Evolutionary conservation across 2,888 invertebrate species (phyloP), one percentile per base, ranked within the genome.

Genomic region (Sarcophaga carnaria): DNA sequence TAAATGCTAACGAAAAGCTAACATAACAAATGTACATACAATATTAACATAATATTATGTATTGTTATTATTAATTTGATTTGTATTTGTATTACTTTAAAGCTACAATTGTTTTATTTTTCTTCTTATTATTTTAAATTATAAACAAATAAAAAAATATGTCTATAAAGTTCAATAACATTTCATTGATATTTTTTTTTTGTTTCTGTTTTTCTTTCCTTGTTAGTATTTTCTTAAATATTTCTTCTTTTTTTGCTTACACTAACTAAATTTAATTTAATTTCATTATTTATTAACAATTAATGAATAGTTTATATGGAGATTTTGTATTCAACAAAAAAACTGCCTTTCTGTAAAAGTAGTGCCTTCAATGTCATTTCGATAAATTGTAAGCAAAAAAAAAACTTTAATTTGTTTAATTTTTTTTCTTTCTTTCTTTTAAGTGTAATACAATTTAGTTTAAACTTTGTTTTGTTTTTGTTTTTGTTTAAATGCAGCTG

Each of bases 1-100:
- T 70, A 70, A 78, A 71, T 86, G 80, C 83, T 47, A 66, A 71
- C 83, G 78, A 83, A 86, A 80, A 86, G 83, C 86, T 86, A 86
- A 75, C 86, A 86, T 81, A 83, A 86, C 83, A 83, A 78, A 72
- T 69, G 60, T 47, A 74, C n/a, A 20, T 47, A 74, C n/a, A 20
- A 27, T 59, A 49, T 64, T 69, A 69, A 47, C 59, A 70, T 75
- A 69, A 66, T 76, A 37, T 64, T 59, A 22, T 22, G 22, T 22
- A 37, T 37, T 37, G 10, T 59, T 60, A 22, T 66, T 72, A 75
- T 22, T 70, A n/a, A 14, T 11, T 6, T 49, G 6, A 59, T 74
- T 75, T 37, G 2, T 17, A 27, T 62, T 69, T 62, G n/a, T 4
- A 12, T 62, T 60, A 27, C 11, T 37, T 37, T 37, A 54, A 54